Evolutionary conservation across 1,140 invertebrate genomes (phyloP), one percentile per base, ranked within the genome.

Genomic region (Cylas formicarius): DNA sequence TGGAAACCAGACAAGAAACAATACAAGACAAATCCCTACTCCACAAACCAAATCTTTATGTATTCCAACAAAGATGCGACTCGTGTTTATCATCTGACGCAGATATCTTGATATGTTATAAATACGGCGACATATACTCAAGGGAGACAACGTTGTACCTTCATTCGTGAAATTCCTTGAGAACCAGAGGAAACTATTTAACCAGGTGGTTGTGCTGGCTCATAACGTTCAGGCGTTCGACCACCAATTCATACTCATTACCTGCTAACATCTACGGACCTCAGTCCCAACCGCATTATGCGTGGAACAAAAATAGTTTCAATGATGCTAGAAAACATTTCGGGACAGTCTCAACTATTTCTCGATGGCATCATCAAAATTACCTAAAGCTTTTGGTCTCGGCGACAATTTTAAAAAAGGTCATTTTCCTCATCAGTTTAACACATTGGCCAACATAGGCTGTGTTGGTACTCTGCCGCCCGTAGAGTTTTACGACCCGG

Each of bases 1-100:
- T 46, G n/a, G 44, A 51, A 18, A 47, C 44, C 4, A 19, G 14
- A 7, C 49, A 47, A 17, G 49, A 51, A 9, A 51, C 29, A 18
- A 10, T 42, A 16, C 14, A 35, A 4, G 34, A 39, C 27, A 36
- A 36, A 11, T 14, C 10, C 9, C 35, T 26, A 20, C 10, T 28
- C 4, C 48, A 50, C 11, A 26, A 39, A 26, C 19, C 35, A 24
- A 50, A 50, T 49, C 16, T 49, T 10, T 50, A 37, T 29, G 31
- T 38, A 1, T 20, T 23, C 2, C 28, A 35, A 4, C 44, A 37
- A 31, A 4, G 22, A 21, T 51, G 49, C 38, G 22, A 23, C 16
- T 3, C 6, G 4, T 50, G 48, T 13, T 22, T 46, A 9, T 11
- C n/a, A n/a, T n/a, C n/a, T n/a, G n/a, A 44, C 2, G 19, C n/a